phyloP scores from a whole-genome alignment of 2,888 invertebrate species.

The Pollenia amentaria region DNA sequence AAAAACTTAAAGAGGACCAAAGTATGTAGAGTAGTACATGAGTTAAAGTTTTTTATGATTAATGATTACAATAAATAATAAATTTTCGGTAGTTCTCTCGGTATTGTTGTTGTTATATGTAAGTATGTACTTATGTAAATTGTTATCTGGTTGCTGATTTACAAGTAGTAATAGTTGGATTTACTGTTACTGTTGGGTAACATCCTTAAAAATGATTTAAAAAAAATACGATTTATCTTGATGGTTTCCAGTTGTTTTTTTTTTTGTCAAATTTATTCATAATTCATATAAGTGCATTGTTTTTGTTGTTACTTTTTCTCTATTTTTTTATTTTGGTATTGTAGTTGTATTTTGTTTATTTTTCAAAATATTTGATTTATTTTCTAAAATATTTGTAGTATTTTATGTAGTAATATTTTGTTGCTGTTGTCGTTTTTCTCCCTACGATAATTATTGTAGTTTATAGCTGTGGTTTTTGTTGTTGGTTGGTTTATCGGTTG shows the following conservation, averaged over 20 bases:
- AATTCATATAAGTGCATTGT: slow-evolving; percentile 46
- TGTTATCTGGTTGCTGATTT: slow-evolving; percentile 7
- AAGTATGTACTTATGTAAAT: slow-evolving; percentile 29
- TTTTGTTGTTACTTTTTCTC: slow-evolving; percentile 19
- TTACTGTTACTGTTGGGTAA: slow-evolving; percentile 28
- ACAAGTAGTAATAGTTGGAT: background rate
- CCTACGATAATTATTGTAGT: slow-evolving; percentile 67
- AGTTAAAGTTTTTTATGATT: slow-evolving; percentile 44
- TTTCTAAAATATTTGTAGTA: slow-evolving; percentile 48
- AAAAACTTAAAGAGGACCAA: background rate
- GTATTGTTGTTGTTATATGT: slow-evolving; percentile 40
- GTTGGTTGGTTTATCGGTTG: slow-evolving; percentile 59
- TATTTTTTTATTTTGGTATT: slow-evolving; percentile 20
- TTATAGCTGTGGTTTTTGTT: slow-evolving; percentile 75
- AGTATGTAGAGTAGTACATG: slow-evolving; percentile 6
- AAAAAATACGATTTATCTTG: slow-evolving; percentile 27
- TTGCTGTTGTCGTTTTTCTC: slow-evolving; percentile 43
- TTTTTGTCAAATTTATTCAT: background rate
- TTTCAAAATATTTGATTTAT: slow-evolving; percentile 53
- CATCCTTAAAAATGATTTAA: slow-evolving; percentile 52
- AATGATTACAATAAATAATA: slow-evolving; percentile 49
- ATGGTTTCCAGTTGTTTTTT: slow-evolving; percentile 44
- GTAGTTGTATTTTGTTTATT: slow-evolving; percentile 45
- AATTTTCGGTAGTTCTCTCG: slow-evolving; percentile 57
- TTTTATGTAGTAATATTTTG: slow-evolving; percentile 40